phyloP scores from a whole-genome alignment of 1,140 invertebrate species.

The Conus betulinus region DNA sequence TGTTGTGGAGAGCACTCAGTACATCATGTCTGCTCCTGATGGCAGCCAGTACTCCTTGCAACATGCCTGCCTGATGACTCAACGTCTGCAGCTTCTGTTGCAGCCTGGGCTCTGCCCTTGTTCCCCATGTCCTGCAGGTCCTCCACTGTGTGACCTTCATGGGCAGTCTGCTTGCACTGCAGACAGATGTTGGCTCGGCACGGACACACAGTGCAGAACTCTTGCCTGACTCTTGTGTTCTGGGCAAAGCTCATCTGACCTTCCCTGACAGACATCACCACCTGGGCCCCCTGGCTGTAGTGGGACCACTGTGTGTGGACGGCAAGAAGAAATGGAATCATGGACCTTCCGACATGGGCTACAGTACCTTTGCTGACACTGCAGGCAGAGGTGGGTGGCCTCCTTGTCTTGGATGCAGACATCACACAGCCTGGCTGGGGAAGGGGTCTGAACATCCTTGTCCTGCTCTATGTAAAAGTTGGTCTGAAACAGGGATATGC shows the following conservation, averaged over 20 bases:
- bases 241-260: background rate
- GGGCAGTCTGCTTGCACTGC: slow-evolving; percentile 6
- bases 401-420: slow-evolving; percentile 6
- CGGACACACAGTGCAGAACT: background rate
- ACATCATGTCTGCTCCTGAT: background rate
- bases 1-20: background rate
- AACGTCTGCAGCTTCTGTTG: background rate
- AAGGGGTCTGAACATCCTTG: background rate
- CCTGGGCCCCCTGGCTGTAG: background rate
- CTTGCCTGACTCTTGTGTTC: background rate
- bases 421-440: background rate
- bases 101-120: background rate
- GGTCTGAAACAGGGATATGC: background rate
- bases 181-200: slow-evolving; percentile 17
- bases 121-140: background rate
- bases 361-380: slow-evolving; percentile 19
- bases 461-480: slow-evolving; percentile 15
- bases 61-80: background rate
- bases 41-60: background rate
- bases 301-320: background rate
- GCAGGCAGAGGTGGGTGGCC: background rate
- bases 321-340: background rate
- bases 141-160: background rate
- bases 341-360: background rate
- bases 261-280: background rate